Percentiles rank a stretch among this genome's conserved stretches.
Conservation (phyloP, 2,797 vertebrate species). For the Odontamblyopus lacepedii region DNA sequence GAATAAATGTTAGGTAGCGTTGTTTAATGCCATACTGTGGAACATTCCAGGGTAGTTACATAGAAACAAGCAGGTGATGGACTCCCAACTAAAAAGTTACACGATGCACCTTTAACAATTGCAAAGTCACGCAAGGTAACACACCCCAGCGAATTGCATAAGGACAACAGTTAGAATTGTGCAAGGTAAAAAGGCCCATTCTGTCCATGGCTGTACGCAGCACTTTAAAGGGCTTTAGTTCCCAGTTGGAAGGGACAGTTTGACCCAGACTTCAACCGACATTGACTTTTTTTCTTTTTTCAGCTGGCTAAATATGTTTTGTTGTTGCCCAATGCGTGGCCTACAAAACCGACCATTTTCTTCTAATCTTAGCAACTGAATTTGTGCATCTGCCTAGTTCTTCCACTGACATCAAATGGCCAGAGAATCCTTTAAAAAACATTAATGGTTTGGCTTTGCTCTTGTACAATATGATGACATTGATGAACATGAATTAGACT, state of each 20-base stretch:
- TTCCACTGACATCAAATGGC: neutral
- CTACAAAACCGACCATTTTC: neutral
- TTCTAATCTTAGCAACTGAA: neutral
- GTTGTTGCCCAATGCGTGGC: neutral
- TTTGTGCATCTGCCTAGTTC: neutral
- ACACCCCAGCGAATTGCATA: no score
- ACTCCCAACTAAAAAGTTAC: no score
- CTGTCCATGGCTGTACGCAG: neutral
- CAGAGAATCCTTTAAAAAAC: constrained; percentile 1
- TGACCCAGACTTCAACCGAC: constrained; percentile 9
- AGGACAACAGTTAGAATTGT: neutral
- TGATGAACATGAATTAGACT: neutral
- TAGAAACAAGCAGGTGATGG: no score
- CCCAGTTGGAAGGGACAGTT: constrained; percentile 13
- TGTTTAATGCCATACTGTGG: no score
- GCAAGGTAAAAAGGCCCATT: neutral
- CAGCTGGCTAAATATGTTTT: constrained; percentile 6
- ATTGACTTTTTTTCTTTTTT: constrained; percentile 4
- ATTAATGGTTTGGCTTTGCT: neutral
- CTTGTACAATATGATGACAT: neutral
- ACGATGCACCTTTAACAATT: neutral
- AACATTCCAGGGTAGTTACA: no score
- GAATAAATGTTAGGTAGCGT: no score
- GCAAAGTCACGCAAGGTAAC: neutral
- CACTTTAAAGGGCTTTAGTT: constrained; percentile 9